Conservation (phyloP, 2,888 invertebrate species). For the Leptinotarsa juncta region DNA sequence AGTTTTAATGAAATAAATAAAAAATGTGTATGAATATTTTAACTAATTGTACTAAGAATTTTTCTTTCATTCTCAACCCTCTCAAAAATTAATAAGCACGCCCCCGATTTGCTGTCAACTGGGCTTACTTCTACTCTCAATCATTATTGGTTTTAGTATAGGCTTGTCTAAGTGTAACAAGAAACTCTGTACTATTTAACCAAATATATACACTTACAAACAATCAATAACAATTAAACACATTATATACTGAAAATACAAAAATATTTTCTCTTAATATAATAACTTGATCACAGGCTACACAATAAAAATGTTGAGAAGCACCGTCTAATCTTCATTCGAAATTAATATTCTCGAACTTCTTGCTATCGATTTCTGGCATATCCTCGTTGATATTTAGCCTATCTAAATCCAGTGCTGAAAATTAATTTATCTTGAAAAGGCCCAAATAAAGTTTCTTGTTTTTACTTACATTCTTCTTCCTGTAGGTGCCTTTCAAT, state of each 20-base stretch:
- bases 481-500: constrained; percentile 49
- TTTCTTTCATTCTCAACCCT: no score
- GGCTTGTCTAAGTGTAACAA: not conserved
- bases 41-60: no score
- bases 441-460: not conserved
- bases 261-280: constrained; percentile 8
- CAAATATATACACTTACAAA: constrained; percentile 2
- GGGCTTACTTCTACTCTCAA: no score
- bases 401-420: constrained; percentile 46
- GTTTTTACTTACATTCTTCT: constrained; percentile 41
- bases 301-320: constrained; percentile 2
- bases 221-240: not conserved
- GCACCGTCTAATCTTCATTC: constrained; percentile 17
- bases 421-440: constrained; percentile 38
- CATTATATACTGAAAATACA: not conserved
- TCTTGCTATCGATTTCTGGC: constrained; percentile 41
- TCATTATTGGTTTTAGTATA: no score
- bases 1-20: no score
- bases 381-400: constrained; percentile 51
- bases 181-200: constrained; percentile 1
- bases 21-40: no score
- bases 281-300: constrained; percentile 1
- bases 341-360: constrained; percentile 44
- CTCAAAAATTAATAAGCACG: no score
- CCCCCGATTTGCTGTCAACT: no score